Evolutionary conservation across 2,888 invertebrate species (phyloP), one percentile per base, ranked within the genome.

Genomic region (Torymus texanus): DNA sequence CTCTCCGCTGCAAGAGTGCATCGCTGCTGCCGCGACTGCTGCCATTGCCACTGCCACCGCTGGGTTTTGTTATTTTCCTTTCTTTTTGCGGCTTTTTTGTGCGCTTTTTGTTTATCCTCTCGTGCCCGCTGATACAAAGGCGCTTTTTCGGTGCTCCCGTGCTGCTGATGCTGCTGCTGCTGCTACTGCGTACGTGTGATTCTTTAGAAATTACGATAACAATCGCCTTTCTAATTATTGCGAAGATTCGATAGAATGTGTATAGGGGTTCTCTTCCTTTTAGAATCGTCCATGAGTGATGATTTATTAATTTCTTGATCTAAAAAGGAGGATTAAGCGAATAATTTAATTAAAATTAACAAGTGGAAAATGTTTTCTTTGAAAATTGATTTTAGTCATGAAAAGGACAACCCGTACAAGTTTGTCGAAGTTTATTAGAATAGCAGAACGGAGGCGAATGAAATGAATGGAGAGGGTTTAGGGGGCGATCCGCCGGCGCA

Each of bases 101-200:
- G 29, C 62, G 62, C 41, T 65, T 74, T 50, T 58, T 51, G 16
- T 58, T 74, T 50, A n/a, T 8, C 51, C 75, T 53, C 74, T 14
- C 16, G 59, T 50, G 18, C 53, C 10, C 29, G 24, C 18, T 41
- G n/a, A 41, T 59, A 61, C 66, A 61, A 59, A 67, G 29, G 2
- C 24, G 61, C 68, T 75, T n/a, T 76, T 63, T 70, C 70, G 62
- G 50, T 41, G 24, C 24, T 58, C 16, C 41, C 16, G 3, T 29
- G 29, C n/a, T 24, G 13, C 29, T n/a, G n/a, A n/a, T 29, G 29
- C n/a, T 24, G 13, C 29, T 29, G 29, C n/a, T 24, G 13, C 29
- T 29, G 29, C n/a, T 24, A 5, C 29, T n/a, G 70, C 8, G 70
- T 29, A 41, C 41, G 21, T 8, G 51, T 53, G 24, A 51, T 41